Conservation (phyloP, 2,113 vertebrate species). For the Odocoileus virginianus region DNA sequence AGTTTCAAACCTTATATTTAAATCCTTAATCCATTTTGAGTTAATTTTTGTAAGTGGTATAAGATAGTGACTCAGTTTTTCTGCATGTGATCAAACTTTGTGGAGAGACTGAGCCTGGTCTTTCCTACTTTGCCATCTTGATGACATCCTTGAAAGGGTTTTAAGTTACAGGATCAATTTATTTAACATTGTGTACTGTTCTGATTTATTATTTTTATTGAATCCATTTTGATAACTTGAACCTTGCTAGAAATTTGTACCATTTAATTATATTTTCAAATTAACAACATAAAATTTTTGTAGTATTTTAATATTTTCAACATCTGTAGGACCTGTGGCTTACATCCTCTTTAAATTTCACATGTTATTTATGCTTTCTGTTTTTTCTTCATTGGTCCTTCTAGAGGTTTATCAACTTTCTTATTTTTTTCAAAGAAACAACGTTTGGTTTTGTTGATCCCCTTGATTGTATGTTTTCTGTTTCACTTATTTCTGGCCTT, state of each 20-base stretch:
- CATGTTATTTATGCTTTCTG: background rate
- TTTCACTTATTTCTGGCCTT: background rate
- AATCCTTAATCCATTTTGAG: background rate
- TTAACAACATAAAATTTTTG: background rate
- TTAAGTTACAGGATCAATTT: background rate
- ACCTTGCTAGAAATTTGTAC: background rate
- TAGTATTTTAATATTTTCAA: background rate
- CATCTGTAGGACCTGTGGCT: background rate
- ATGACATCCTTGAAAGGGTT: background rate
- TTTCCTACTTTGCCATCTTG: background rate
- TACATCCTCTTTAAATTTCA: background rate
- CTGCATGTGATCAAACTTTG: background rate
- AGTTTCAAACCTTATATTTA: background rate
- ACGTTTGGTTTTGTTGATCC: background rate
- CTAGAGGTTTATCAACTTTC: background rate
- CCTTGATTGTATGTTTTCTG: background rate
- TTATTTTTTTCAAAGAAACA: background rate
- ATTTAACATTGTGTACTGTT: background rate
- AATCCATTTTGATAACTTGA: background rate
- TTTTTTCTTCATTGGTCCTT: background rate
- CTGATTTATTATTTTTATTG: conserved; percentile 30
- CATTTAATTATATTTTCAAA: conserved; percentile 1
- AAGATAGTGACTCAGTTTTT: background rate
- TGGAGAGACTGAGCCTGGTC: no score
- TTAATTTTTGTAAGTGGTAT: background rate